Evolutionary conservation across 2,888 invertebrate species (phyloP).

Genomic region (Drosophila testacea): DNA sequence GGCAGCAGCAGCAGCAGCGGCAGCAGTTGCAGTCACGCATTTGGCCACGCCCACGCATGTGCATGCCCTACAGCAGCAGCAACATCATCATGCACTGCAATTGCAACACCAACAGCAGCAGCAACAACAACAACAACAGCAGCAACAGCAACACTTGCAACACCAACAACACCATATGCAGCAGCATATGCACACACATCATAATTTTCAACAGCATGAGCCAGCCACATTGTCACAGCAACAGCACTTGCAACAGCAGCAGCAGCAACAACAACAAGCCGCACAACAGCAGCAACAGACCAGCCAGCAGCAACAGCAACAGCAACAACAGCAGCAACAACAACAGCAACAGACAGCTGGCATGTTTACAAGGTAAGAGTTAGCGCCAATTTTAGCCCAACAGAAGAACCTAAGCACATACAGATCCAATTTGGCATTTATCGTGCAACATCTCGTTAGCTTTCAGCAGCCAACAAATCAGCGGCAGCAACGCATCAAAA

Average conservation of each 20-base stretch:
- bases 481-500: slow-evolving; percentile 65
- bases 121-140: slow-evolving; percentile 57
- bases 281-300: slow-evolving; percentile 61
- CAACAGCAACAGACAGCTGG: slow-evolving; percentile 71
- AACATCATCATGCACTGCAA: slow-evolving; percentile 61
- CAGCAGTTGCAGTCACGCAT: slow-evolving; percentile 61
- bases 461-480: slow-evolving; percentile 54
- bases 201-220: slow-evolving; percentile 72
- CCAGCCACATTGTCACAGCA: slow-evolving; percentile 61
- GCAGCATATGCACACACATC: slow-evolving; percentile 70
- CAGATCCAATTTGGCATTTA: slow-evolving; percentile 41
- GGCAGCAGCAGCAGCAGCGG: slow-evolving; percentile 47
- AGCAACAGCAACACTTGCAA: slow-evolving; percentile 65
- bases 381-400: slow-evolving; percentile 64
- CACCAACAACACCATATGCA: slow-evolving; percentile 72
- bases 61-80: slow-evolving; percentile 60
- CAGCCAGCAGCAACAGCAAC: slow-evolving; percentile 51
- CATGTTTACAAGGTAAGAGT: slow-evolving; percentile 78
- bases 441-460: slow-evolving; percentile 49
- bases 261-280: slow-evolving; percentile 57
- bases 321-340: slow-evolving; percentile 63
- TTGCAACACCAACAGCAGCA: slow-evolving; percentile 58
- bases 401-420: slow-evolving; percentile 17
- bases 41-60: slow-evolving; percentile 61
- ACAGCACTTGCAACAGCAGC: slow-evolving; percentile 73